Percentiles rank a stretch among this genome's conserved stretches.
These are phyloP conservation scores for Marisa cornuarietis DNA, from an alignment of 1,140 invertebrate genomes.

Conservation along the genomic window DNA sequence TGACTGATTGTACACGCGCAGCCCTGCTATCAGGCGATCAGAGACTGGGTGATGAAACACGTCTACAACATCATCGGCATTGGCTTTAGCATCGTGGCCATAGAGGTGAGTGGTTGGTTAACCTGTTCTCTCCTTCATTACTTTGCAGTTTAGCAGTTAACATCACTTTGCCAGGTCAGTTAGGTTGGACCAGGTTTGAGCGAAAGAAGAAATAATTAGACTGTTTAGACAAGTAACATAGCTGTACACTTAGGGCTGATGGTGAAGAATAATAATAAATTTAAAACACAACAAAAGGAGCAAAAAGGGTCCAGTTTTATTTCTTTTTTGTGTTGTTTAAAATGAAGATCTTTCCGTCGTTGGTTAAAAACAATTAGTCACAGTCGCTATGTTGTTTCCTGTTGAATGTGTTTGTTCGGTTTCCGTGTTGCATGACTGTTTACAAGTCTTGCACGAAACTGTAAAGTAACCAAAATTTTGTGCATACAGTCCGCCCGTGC, in stretches of 20 bases:
- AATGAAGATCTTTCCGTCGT: no score
- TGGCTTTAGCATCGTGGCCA: slow-evolving; percentile 5
- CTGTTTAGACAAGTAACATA: background rate
- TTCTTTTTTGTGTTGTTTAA: no score
- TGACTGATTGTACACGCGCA: no score
- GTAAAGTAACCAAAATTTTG: no score
- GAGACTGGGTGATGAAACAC: slow-evolving; percentile 9
- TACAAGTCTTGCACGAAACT: background rate
- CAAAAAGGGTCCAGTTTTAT: no score
- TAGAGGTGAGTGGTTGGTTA: slow-evolving; percentile 27
- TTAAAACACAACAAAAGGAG: no score
- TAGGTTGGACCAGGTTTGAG: background rate
- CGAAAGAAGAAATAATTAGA: no score
- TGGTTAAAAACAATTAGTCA: no score
- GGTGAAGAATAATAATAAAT: no score
- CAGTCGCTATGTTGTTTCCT: background rate
- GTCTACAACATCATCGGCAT: slow-evolving; percentile 18
- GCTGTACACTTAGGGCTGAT: background rate
- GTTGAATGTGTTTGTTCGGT: background rate
- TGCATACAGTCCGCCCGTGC: background rate
- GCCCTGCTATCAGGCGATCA: slow-evolving; percentile 20
- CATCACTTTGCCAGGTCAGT: no score
- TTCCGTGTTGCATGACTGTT: background rate
- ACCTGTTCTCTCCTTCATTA: background rate
- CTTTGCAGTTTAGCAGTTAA: background rate